Evolutionary conservation across 1,140 invertebrate genomes (phyloP), one percentile per base, ranked within the genome.

Genomic region (Drosophila rufa): DNA sequence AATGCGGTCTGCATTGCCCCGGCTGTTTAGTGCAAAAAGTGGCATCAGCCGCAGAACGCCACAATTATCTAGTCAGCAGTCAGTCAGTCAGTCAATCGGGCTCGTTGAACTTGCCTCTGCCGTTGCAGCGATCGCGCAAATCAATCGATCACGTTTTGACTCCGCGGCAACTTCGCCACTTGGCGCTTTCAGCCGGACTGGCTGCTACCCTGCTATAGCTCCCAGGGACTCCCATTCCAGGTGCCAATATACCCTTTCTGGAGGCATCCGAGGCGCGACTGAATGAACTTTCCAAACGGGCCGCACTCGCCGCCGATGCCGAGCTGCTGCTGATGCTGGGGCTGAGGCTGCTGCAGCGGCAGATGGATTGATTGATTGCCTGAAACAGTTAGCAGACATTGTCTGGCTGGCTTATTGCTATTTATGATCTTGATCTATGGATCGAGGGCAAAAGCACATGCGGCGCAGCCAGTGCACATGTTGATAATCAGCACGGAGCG

Each of bases 361-460:
- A 90, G 85, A 90, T 92, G 86, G 82, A 92, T 92, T 92, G 91
- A 92, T 92, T 92, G 91, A 92, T 92, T 92, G 91, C 82, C 91
- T 77, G 85, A 92, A 92, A 92, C 90, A 92, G 91, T 92, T 92
- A 92, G 91, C 90, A 92, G 85, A 90, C 90, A 92, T 86, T 91
- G 87, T 91, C 87, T 91, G 80, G 85, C 78, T 55, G 77, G 86
- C 85, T 92, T 92, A 91, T 92, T 92, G 91, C 91, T 92, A 92
- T 92, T 92, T 92, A 92, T 92, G 90, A 92, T 92, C 91, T 92
- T 92, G 91, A 92, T 92, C 91, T 92, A 92, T 92, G 90, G 85
- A 92, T 92, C 91, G 91, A 91, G 91, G 90, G 85, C 91, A 92
- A 90, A 85, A 90, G 85, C 85, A 90, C 85, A 89, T 89, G 84